phyloP scores from a whole-genome alignment of 2,797 vertebrate genomes.

The Cyclura pinguis region DNA sequence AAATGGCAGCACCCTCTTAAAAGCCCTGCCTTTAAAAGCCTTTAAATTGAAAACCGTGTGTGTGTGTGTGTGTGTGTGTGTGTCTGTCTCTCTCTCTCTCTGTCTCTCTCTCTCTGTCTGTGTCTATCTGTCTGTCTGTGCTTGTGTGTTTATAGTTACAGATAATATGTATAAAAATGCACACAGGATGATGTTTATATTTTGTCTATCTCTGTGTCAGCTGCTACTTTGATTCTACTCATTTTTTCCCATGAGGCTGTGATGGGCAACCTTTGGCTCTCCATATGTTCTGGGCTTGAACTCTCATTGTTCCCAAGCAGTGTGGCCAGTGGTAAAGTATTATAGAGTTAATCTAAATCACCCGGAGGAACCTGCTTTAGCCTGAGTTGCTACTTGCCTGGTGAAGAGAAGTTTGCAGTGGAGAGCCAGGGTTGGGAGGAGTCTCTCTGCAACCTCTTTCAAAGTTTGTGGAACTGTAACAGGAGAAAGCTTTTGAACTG shows the following conservation, averaged over 20 bases:
- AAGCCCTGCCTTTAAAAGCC: too few species aligned
- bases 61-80: too few species aligned
- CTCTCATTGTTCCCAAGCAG: background rate
- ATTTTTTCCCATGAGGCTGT: background rate
- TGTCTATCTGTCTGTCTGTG: too few species aligned
- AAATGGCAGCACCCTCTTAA: too few species aligned
- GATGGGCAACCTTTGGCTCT: too few species aligned
- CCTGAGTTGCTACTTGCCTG: background rate
- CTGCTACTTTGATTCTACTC: background rate
- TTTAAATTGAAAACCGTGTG: too few species aligned
- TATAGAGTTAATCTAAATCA: background rate
- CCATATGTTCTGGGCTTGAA: too few species aligned
- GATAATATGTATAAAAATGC: background rate
- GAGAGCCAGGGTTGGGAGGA: background rate
- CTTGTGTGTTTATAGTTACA: too few species aligned
- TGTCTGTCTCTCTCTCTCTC: too few species aligned
- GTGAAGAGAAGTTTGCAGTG: background rate
- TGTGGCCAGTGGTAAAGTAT: too few species aligned
- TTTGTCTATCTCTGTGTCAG: background rate
- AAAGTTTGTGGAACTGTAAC: background rate
- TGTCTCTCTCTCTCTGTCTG: too few species aligned
- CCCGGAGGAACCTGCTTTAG: background rate
- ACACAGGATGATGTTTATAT: background rate
- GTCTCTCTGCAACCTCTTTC: background rate
- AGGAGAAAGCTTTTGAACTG: background rate